Percentiles rank a stretch among this genome's conserved stretches.
phyloP scores from a whole-genome alignment of 2,888 invertebrate species.

The Drosophila affinis region DNA sequence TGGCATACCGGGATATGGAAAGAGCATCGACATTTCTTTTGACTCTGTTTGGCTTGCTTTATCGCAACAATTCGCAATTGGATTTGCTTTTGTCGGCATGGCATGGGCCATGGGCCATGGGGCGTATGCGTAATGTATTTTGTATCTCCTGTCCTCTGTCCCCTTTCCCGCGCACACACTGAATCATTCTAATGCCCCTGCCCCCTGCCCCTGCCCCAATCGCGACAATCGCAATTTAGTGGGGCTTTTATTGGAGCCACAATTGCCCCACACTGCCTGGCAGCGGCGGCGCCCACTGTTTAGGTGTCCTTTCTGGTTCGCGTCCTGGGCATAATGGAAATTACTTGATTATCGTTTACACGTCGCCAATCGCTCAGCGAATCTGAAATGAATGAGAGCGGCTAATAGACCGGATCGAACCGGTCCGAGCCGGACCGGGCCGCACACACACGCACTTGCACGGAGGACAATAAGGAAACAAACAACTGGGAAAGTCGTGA shows the following conservation, averaged over 20 bases:
- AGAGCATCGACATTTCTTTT: conserved; percentile 49
- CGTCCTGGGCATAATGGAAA: conserved; percentile 69
- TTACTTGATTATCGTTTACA: conserved; percentile 79
- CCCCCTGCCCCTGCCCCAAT: conserved; percentile 13
- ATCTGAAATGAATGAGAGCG: conserved; percentile 51
- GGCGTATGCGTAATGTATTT: conserved; percentile 76
- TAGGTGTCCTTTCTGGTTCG: conserved; percentile 39
- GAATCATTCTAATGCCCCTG: conserved; percentile 6
- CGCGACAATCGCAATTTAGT: conserved; percentile 66
- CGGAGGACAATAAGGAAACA: conserved; percentile 14
- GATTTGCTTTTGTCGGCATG: conserved; percentile 73
- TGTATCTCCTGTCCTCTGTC: conserved; percentile 39
- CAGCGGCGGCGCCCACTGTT: conserved; percentile 18
- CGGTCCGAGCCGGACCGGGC: conserved; percentile 10
- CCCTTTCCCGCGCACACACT: conserved; percentile 3
- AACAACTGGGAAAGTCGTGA: conserved; percentile 7
- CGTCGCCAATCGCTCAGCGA: conserved; percentile 76
- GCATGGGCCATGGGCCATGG: conserved; percentile 46
- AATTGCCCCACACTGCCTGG: not conserved
- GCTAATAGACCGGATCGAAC: conserved; percentile 34
- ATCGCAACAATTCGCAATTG: conserved; percentile 77
- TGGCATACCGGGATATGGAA: not conserved
- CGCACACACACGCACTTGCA: conserved; percentile 4
- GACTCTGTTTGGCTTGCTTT: conserved; percentile 61
- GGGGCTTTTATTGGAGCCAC: conserved; percentile 57